phyloP scores from a whole-genome alignment of 2,888 invertebrate species.

The Polyploca ridens region DNA sequence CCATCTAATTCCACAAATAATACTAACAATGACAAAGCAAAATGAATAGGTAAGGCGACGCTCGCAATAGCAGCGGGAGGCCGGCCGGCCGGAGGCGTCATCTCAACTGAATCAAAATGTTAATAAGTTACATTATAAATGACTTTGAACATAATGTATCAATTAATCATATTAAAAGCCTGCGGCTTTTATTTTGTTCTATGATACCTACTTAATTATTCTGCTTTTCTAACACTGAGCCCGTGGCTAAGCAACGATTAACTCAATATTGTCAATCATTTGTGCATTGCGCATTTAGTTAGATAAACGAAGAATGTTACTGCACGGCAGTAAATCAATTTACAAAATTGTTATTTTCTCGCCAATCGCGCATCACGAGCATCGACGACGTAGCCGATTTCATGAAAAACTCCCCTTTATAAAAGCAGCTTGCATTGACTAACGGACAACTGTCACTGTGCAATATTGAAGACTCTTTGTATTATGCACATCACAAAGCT shows the following conservation, averaged over 20 bases:
- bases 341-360: not conserved
- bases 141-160: no score
- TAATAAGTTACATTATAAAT: no score
- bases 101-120: not conserved
- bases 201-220: no score
- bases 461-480: conserved; percentile 32
- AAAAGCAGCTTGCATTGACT: conserved; percentile 19
- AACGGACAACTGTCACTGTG: conserved; percentile 34
- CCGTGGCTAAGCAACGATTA: no score
- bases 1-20: conserved; percentile 43
- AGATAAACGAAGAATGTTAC: no score
- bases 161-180: no score
- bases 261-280: no score
- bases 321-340: not conserved
- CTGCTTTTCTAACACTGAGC: no score
- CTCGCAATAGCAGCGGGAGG: not conserved
- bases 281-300: no score
- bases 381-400: not conserved
- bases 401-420: conserved; percentile 1
- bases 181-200: no score
- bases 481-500: conserved; percentile 32
- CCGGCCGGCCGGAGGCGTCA: not conserved
- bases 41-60: conserved; percentile 16
- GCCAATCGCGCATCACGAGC: not conserved
- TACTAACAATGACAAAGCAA: conserved; percentile 37